Base-by-base conservation (phyloP, 2,888 invertebrate genomes). In the Aquatica leii region DNA sequence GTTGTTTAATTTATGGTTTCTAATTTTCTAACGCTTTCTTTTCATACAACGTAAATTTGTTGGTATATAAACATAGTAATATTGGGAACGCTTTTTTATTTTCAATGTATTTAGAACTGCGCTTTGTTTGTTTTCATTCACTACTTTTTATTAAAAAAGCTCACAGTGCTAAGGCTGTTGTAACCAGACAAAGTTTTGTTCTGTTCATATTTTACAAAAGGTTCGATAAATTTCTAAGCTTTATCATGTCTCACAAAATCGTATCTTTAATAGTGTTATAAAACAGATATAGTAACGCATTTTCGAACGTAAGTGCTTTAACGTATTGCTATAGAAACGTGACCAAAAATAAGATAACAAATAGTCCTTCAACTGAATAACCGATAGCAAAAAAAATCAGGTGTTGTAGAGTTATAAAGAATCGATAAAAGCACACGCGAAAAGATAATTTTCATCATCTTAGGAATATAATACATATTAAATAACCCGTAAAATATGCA, bases 201-300 rank as follows among this genome's bases (percentile, higher is more conserved):
- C 50, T 40, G 48, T 40, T 55, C 41, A 65, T 65, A 65, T 65
- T 61, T 65, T 52, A 61, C 60, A n/a, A 75, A 75, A 74, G 75
- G 76, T 69, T 73, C 76, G 74, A 79, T 78, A 78, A 79, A 79
- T 78, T 77, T 73, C 71, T 62, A 58, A 68, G 71, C 75, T 76
- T 78, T 76, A 78, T 78, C 76, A 73, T 74, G 69, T 69, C 73
- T 65, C 59, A 67, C 67, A 69, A 76, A 71, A 72, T 73, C 70
- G 73, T 68, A 70, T 65, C 71, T 69, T 71, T 77, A 77, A 78
- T 75, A 74, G 75, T 74, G 76, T 77, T 75, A 76, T 78, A 76
- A 78, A 77, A 77, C 69, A 74, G 74, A 76, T 74, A 72, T n/a
- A 31, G 41, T 48, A 56, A 56, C 62, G 61, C 67, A 64, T 59